These are phyloP conservation scores for Eidolon helvum DNA, from an alignment of 2,113 vertebrate species.

Conservation along the genomic window DNA sequence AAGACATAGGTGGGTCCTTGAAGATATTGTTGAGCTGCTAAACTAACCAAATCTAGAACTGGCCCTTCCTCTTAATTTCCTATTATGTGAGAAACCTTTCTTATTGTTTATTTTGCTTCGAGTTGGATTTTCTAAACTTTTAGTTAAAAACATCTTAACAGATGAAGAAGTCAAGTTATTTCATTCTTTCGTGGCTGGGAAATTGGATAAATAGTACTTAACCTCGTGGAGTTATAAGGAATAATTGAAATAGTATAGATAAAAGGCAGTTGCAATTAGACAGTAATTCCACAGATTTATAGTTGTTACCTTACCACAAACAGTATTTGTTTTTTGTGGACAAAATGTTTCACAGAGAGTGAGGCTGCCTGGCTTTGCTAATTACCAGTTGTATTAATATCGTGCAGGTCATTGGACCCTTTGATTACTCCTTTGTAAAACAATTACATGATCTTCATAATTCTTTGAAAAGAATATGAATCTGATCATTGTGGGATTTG, in stretches of 20 bases:
- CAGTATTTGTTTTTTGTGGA: not conserved
- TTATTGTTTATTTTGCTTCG: not conserved
- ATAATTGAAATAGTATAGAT: not conserved
- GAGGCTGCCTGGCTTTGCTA: not conserved
- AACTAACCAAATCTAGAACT: not conserved
- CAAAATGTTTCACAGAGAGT: not conserved
- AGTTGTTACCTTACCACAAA: not conserved
- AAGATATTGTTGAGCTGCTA: not conserved
- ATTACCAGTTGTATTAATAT: not conserved
- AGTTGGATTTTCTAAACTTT: not conserved
- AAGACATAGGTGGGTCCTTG: not conserved
- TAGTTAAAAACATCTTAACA: not conserved
- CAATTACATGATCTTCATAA: constrained; percentile 36
- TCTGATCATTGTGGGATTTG: not conserved
- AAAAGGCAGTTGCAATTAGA: not conserved
- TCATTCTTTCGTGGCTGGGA: not conserved
- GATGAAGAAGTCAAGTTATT: not conserved
- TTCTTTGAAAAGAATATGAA: not conserved
- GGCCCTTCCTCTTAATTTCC: not conserved
- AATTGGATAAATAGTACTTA: not conserved
- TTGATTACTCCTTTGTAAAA: not conserved
- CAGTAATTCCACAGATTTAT: not conserved
- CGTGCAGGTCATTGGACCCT: not conserved
- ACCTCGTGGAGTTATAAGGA: not conserved
- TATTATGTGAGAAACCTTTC: not conserved